These are phyloP conservation scores for Euwallacea similis DNA, from an alignment of 1,140 invertebrate species.

Conservation along the genomic window DNA sequence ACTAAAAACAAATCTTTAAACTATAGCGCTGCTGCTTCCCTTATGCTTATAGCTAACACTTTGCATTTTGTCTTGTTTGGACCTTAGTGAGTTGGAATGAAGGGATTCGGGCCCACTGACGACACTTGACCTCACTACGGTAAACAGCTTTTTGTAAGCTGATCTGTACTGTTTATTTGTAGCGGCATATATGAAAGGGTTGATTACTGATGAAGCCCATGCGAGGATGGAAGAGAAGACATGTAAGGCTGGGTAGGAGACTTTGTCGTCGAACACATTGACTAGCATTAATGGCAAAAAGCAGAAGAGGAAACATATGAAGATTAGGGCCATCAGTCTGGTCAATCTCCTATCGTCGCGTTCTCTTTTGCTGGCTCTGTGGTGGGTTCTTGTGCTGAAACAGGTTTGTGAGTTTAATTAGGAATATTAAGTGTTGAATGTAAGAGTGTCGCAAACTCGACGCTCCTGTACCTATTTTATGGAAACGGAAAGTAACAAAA, in stretches of 20 bases:
- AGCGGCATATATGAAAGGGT: constrained; percentile 84
- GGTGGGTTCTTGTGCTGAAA: constrained; percentile 36
- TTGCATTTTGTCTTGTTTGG: constrained; percentile 41
- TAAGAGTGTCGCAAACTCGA: too few relatives aligned
- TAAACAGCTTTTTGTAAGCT: constrained; percentile 70
- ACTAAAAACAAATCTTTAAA: constrained; percentile 10
- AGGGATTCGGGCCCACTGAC: constrained; percentile 43
- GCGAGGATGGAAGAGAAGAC: constrained; percentile 79
- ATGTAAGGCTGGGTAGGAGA: constrained; percentile 71
- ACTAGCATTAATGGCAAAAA: constrained; percentile 85
- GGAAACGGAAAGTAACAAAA: too few relatives aligned
- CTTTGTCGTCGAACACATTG: constrained; percentile 76
- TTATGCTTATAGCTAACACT: constrained; percentile 42
- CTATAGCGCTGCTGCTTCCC: constrained; percentile 27
- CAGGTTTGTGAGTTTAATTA: too few relatives aligned
- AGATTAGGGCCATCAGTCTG: constrained; percentile 82
- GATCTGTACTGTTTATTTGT: constrained; percentile 81
- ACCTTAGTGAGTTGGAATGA: constrained; percentile 41
- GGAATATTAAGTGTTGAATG: too few relatives aligned
- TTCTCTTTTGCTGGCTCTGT: constrained; percentile 56
- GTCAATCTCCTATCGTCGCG: constrained; percentile 79
- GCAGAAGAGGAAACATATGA: constrained; percentile 79
- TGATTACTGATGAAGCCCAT: constrained; percentile 84
- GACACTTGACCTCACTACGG: constrained; percentile 42
- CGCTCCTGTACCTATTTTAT: too few relatives aligned